Conservation (phyloP, 2,113 vertebrate species). For the Microcebus murinus region DNA sequence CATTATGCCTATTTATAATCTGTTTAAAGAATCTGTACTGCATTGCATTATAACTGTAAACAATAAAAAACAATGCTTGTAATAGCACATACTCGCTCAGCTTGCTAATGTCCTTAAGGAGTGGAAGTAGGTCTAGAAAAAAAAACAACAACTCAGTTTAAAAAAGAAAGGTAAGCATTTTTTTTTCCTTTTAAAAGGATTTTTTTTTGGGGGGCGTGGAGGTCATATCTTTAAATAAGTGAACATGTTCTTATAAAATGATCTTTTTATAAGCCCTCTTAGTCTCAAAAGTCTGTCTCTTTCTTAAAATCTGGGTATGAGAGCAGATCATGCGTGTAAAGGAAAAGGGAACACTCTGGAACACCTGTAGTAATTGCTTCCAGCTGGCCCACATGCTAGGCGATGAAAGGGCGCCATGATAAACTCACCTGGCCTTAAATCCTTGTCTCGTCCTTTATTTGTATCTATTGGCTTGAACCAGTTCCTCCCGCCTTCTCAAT, state of each 20-base stretch:
- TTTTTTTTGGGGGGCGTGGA: background rate
- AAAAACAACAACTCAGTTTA: background rate
- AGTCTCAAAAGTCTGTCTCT: background rate
- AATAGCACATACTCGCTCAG: background rate
- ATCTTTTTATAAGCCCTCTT: background rate
- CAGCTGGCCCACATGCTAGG: background rate
- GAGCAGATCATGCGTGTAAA: background rate
- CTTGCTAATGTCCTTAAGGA: background rate
- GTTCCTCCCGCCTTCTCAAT: background rate
- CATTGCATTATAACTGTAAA: background rate
- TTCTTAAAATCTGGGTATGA: background rate
- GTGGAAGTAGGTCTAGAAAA: background rate
- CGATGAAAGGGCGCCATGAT: background rate
- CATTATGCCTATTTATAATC: background rate
- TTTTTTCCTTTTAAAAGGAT: background rate
- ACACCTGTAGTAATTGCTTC: background rate
- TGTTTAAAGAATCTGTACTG: background rate
- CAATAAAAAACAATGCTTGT: background rate
- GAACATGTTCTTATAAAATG: background rate
- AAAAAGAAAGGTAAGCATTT: background rate
- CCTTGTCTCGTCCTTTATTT: background rate
- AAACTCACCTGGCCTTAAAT: background rate
- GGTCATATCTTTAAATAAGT: background rate
- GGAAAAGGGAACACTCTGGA: background rate
- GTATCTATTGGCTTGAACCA: background rate